phyloP scores from a whole-genome alignment of 2,113 vertebrate species.

The Psittacula cyanocephala region DNA sequence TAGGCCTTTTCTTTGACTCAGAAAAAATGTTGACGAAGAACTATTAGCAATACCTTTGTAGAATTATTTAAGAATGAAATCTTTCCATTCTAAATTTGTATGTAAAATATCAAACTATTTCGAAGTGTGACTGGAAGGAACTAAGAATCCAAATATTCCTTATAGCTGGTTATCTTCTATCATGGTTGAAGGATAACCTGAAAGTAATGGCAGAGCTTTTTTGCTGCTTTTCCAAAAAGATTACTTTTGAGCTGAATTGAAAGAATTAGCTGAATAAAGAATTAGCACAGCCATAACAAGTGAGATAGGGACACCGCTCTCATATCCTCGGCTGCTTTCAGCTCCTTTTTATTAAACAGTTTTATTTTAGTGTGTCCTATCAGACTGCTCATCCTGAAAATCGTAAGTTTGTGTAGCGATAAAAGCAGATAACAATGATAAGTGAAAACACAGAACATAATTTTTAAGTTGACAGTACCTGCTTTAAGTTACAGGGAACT shows the following conservation, averaged over 20 bases:
- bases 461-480: neutral
- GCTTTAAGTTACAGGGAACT: neutral
- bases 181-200: neutral
- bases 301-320: neutral
- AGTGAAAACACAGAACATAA: neutral
- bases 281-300: neutral
- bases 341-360: neutral
- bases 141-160: neutral
- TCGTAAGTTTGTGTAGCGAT: neutral
- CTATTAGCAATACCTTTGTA: neutral
- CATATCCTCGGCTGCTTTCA: neutral
- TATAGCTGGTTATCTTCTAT: neutral
- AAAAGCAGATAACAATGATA: neutral
- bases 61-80: neutral
- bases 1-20: neutral
- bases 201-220: neutral
- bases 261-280: neutral
- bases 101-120: neutral
- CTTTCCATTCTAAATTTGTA: neutral
- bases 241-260: neutral
- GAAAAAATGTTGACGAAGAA: neutral
- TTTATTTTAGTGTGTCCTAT: neutral
- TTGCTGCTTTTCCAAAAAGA: neutral
- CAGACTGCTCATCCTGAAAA: neutral
- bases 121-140: neutral